Base-by-base conservation (phyloP, 2,888 invertebrate species). In the Osmoderma eremita region DNA sequence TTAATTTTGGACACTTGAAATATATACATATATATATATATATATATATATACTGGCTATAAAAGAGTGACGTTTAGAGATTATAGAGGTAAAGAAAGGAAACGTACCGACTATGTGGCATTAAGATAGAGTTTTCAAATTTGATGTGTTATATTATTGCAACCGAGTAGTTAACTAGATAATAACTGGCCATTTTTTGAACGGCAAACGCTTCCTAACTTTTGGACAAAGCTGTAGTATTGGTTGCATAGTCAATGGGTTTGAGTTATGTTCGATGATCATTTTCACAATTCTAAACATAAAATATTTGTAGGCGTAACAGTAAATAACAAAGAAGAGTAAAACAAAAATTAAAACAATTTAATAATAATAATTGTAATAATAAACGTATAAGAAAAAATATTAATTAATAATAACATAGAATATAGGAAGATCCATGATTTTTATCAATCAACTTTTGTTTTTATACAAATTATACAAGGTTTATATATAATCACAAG, bases 391-490 rank as follows among this genome's bases (percentile, higher is more conserved):
- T 22, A 49, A 12, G 10, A 50, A 50, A 50, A 3, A 24, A 24
- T 10, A 24, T 24, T n/a, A 15, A 12, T n/a, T 36, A 58, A 54
- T 15, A 51, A 42, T 36, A 50, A 13, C 10, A 13, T 45, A 24
- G 42, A 36, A 65, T 70, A 70, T 67, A 75, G 76, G 76, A 76
- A 75, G 76, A 75, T 75, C 76, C 69, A 73, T 71, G 75, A 76
- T 76, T 76, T 72, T 69, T 72, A 51, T 72, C 30, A 30, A 30
- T 30, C 30, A 30, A 30, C 10, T 30, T 30, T 30, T 2, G 30
- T 10, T 54, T 68, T 68, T 72, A 69, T 73, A 75, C 73, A 75
- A 74, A 73, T 75, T 75, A 72, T 75, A 75, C 73, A 75, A 72
- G 69, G 70, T 30, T 30, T 30, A 30, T 30, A 30, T 30, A 30